These are phyloP conservation scores for Nyctereutes procyonoides DNA, from an alignment of 2,113 vertebrate species.

Conservation along the genomic window DNA sequence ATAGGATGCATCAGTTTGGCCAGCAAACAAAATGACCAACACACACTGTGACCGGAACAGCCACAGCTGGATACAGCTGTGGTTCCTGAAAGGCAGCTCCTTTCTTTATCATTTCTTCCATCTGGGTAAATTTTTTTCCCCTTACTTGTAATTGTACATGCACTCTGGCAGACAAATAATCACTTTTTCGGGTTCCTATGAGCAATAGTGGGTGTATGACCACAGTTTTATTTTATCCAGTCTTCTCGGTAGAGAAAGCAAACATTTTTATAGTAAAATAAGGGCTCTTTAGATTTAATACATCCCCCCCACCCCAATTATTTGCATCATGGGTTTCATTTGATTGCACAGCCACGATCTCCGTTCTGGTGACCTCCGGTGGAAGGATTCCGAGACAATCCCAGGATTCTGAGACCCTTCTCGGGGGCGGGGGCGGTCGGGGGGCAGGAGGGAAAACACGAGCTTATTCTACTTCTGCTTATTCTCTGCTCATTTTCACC, in stretches of 20 bases:
- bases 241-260: conserved; percentile 61
- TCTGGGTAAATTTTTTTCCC: conserved; percentile 24
- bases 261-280: conserved; percentile 28
- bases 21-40: conserved; percentile 59
- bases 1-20: conserved; percentile 47
- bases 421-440: background rate
- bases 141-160: background rate
- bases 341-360: background rate
- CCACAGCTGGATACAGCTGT: conserved; percentile 76
- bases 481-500: conserved; percentile 20
- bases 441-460: background rate
- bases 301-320: too few species aligned
- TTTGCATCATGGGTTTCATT: conserved; percentile 12
- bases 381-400: background rate
- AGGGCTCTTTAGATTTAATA: background rate
- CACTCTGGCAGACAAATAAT: background rate
- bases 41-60: conserved; percentile 39
- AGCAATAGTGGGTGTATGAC: background rate
- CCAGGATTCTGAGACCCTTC: background rate
- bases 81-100: background rate
- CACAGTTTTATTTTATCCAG: conserved; percentile 1
- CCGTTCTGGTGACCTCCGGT: background rate
- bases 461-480: background rate
- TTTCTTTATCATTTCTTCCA: conserved; percentile 37
- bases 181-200: background rate